phyloP scores from a whole-genome alignment of 2,113 vertebrate genomes.

The Laterallus jamaicensis region DNA sequence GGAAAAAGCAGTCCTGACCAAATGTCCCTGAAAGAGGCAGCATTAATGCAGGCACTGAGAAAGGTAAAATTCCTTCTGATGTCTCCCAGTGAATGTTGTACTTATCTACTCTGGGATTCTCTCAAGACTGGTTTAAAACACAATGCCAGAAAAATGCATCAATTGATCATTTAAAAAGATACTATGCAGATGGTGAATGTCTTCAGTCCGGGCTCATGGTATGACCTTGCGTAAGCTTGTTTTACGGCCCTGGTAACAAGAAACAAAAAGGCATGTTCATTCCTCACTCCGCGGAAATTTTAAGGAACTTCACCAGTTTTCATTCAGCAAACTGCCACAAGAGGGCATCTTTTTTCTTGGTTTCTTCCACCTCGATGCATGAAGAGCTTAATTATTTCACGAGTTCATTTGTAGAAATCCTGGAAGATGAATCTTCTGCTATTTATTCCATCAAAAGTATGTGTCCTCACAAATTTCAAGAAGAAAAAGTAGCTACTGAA shows the following conservation, averaged over 20 bases:
- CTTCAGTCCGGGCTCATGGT: not conserved
- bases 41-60: not conserved
- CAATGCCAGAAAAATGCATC: not conserved
- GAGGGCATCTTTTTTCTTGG: slow-evolving; percentile 76
- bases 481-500: not conserved
- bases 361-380: slow-evolving; percentile 39
- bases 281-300: not conserved
- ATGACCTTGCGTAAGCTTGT: not conserved
- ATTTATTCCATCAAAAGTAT: not conserved
- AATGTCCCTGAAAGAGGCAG: not conserved
- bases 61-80: not conserved
- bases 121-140: not conserved
- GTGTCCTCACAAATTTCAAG: not conserved
- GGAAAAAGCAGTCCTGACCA: not conserved
- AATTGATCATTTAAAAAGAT: not conserved
- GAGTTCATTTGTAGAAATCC: not conserved
- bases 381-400: not conserved
- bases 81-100: not conserved
- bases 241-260: not conserved
- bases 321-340: slow-evolving; percentile 42
- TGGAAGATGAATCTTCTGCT: not conserved
- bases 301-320: not conserved
- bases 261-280: not conserved
- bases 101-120: not conserved
- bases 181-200: not conserved